Percentiles rank a stretch among this genome's conserved stretches.
These are phyloP conservation scores for Petrosia ficiformis DNA, from an alignment of 37 sponge, comb jelly and placozoan genomes.

Conservation along the genomic window DNA sequence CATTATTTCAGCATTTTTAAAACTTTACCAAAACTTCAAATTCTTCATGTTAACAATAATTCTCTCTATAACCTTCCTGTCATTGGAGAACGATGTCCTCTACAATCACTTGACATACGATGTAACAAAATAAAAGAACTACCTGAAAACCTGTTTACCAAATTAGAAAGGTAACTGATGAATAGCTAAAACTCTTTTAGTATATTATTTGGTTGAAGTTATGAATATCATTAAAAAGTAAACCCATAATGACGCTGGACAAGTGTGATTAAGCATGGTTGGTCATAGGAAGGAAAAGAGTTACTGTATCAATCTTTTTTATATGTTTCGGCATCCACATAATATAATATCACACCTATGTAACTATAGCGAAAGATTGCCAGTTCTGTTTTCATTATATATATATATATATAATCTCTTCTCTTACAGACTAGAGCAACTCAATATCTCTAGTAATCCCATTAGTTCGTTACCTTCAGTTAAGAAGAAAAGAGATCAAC, in stretches of 20 bases:
- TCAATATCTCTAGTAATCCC: slow-evolving; percentile 57
- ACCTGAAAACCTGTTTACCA: slow-evolving; percentile 37
- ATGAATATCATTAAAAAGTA: too few relatives aligned
- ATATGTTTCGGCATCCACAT: background rate
- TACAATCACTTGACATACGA: slow-evolving; percentile 56
- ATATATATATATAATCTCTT: background rate
- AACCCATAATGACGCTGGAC: too few relatives aligned
- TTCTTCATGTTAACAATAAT: slow-evolving; percentile 38
- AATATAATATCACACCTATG: background rate
- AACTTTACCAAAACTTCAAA: slow-evolving; percentile 28
- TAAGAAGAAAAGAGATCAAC: background rate
- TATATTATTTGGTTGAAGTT: too few relatives aligned
- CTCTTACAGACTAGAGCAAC: slow-evolving; percentile 23
- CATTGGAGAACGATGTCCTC: slow-evolving; percentile 12
- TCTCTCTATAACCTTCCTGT: slow-evolving; percentile 31
- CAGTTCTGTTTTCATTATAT: too few relatives aligned
- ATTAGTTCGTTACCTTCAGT: slow-evolving; percentile 31
- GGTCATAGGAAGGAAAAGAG: too few relatives aligned
- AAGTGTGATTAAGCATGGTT: too few relatives aligned
- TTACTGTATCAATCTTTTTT: too few relatives aligned
- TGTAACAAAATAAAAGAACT: slow-evolving; percentile 53
- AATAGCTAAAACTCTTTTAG: too few relatives aligned
- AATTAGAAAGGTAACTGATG: slow-evolving; percentile 18
- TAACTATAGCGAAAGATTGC: too few relatives aligned
- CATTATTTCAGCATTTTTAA: too few relatives aligned